Evolutionary conservation across 2,888 invertebrate species (phyloP), one percentile per base, ranked within the genome.

Genomic region (Callinectes sapidus): DNA sequence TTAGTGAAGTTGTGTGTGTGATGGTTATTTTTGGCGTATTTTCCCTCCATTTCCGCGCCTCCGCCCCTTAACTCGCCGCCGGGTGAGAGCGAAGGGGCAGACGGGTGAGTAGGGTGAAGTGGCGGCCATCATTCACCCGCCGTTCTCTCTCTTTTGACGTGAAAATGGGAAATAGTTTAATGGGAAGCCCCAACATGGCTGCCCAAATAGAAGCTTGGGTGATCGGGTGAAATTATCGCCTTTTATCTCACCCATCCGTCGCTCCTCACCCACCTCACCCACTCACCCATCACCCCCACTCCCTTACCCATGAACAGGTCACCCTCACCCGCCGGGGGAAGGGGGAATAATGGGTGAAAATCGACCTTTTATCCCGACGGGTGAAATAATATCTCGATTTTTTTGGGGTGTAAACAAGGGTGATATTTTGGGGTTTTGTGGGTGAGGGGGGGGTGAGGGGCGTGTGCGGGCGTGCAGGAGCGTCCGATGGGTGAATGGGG

Each of bases 131-230:
- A 32, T 55, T 71, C 48, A 32, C 35, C 66, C 28, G 61, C 91
- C 93, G 89, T 93, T 91, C 91, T 93, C 91, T 90, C n/a, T 91
- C 86, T 93, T 93, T 90, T 90, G 6, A 71, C 61, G 91, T 93
- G 93, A 93, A 91, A 93, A 93, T 91, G 93, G 93, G 93, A 93
- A 93, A 77, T 92, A 23, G n/a, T 66, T 86, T 88, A 61, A 61
- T 71, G 90, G 91, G 91, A 89, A 77, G 32, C 88, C 54, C 32
- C 71, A 88, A 48, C 48, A 90, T 90, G 92, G 90, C 88, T 90
- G 16, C 54, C 91, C 61, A 93, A 85, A 90, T 90, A 87, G 14
- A 32, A 16, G 87, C 13, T n/a, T n/a, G n/a, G n/a, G n/a, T n/a
- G n/a, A 87, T n/a, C 32, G n/a, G 28, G 48, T 87, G 16, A 48